phyloP scores from a whole-genome alignment of 2,797 vertebrate species.

The Anableps anableps region DNA sequence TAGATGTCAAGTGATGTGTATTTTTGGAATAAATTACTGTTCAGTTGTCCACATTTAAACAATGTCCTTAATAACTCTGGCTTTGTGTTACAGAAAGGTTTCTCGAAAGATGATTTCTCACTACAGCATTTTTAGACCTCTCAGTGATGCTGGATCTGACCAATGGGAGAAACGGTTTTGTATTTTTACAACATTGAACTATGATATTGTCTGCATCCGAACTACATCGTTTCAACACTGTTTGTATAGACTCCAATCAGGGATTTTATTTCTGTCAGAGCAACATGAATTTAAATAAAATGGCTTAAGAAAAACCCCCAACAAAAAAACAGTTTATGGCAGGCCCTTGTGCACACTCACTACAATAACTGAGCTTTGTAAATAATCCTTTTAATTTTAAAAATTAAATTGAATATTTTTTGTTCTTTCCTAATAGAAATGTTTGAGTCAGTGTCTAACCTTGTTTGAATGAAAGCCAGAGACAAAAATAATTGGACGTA shows the following conservation, averaged over 20 bases:
- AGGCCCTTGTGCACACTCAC: constrained; percentile 22
- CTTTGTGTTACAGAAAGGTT: constrained; percentile 80
- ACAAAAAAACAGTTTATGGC: not conserved
- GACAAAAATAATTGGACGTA: constrained; percentile 35
- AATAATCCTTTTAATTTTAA: constrained; percentile 51
- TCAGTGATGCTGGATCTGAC: constrained; percentile 8
- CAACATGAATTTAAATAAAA: constrained; percentile 26
- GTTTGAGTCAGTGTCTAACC: not conserved
- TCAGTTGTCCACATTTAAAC: not conserved
- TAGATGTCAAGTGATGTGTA: not conserved
- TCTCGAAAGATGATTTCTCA: constrained; percentile 50
- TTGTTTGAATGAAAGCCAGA: constrained; percentile 38
- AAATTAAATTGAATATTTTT: constrained; percentile 43
- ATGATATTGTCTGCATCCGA: constrained; percentile 45
- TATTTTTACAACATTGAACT: constrained; percentile 47
- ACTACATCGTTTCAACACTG: constrained; percentile 42
- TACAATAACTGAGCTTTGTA: constrained; percentile 55
- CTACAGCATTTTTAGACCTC: accelerated
- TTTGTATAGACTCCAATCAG: constrained; percentile 47
- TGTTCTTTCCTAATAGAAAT: not conserved
- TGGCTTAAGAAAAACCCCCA: constrained; percentile 3
- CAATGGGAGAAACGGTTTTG: not conserved
- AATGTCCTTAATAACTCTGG: constrained; percentile 25
- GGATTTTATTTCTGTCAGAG: constrained; percentile 44
- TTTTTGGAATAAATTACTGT: not conserved